Base-by-base conservation (phyloP, 2,888 invertebrate species). In the Bombylius discolor region DNA sequence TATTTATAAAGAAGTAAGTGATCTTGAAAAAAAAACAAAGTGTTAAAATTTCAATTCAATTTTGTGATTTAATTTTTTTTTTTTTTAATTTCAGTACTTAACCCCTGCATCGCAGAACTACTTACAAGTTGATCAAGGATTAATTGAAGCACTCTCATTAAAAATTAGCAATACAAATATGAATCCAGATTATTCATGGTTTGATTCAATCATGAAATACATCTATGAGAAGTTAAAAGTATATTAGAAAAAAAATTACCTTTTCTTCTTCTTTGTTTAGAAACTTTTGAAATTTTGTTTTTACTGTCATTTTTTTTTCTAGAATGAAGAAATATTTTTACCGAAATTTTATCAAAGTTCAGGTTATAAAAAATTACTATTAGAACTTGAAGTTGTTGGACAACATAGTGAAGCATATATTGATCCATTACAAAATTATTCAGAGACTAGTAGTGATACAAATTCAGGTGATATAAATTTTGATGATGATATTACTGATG, bases 321-420 rank as follows among this genome's bases (percentile, higher is more conserved):
- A 62, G 58, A 64, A 63, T 51, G 64, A 64, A 52, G 62, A 63
- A 23, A 59, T 64, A 39, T 64, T 64, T 53, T 49, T 64, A n/a
- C 58, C 53, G 32, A 61, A 63, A 57, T 64, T 64, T 54, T 64
- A 63, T 46, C 62, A 62, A 57, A 62, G 62, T 49, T 56, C 62
- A 23, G 58, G 59, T 7, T 64, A 64, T 51, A 61, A 60, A 53
- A 62, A 63, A 51, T 51, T 64, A 8, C 48, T 64, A 8, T 45
- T 61, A 6, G 64, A 64, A 47, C 45, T 64, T 13, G 64, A 63
- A 49, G 59, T 61, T 9, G 57, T 56, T 44, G 60, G 60, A 44
- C 50, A 50, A 32, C 51, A 58, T 11, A 50, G 46, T 12, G 61
- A 61, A 42, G 31, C 48, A 31, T 46, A 49, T 47, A 51, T 60